A percentile compares a stretch with the other conserved stretches of the same genome.
phyloP scores from a whole-genome alignment of 1,140 invertebrate genomes.

The Stegodyphus mimosarum region DNA sequence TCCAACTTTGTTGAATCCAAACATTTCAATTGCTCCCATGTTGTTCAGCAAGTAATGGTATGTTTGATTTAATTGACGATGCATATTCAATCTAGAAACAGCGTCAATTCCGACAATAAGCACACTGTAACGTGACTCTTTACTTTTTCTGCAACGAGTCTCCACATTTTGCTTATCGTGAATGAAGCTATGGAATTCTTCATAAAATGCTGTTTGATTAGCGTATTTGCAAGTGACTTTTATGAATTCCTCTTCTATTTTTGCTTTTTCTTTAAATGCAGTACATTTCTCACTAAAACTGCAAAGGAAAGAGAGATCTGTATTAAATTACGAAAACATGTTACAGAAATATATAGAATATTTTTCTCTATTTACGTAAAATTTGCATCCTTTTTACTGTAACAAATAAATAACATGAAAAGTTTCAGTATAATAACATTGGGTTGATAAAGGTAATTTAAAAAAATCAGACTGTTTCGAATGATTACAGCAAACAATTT shows the following conservation, averaged over 20 bases:
- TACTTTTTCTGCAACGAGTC: constrained; percentile 12
- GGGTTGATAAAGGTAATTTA: no score
- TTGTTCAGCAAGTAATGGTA: constrained; percentile 68
- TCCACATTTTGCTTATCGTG: constrained; percentile 48
- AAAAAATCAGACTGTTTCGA: no score
- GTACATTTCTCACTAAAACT: constrained; percentile 12
- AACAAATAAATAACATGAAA: no score
- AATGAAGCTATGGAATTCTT: constrained; percentile 56
- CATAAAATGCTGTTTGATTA: constrained; percentile 23
- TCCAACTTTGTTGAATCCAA: constrained; percentile 69
- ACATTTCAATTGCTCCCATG: constrained; percentile 67
- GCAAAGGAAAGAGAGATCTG: neutral
- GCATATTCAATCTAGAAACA: constrained; percentile 73
- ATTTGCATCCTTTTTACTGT: no score
- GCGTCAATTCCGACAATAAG: constrained; percentile 73
- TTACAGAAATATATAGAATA: no score
- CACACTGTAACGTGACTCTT: constrained; percentile 64
- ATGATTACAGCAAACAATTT: no score
- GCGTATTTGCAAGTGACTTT: constrained; percentile 7
- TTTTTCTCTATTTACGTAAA: no score
- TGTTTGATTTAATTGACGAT: constrained; percentile 72
- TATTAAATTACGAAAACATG: neutral
- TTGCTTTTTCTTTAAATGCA: neutral
- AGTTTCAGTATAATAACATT: no score
- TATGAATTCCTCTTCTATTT: constrained; percentile 49